Evolutionary conservation across 1,140 invertebrate species (phyloP), one percentile per base, ranked within the genome.

Genomic region (Cydia pomonella): DNA sequence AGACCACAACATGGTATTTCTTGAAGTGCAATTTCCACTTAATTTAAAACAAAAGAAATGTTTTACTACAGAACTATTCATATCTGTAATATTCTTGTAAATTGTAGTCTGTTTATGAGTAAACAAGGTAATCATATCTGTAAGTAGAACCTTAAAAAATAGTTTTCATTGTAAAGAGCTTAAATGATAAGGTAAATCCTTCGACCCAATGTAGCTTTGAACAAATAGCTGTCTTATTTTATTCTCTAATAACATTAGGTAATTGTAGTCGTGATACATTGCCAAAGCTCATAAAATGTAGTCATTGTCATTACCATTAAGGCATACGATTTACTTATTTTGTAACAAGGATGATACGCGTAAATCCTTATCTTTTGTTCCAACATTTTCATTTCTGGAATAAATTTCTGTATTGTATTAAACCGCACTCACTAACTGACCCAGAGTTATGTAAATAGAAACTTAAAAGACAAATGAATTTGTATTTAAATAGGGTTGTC

Each of bases 21-120:
- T 59, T 59, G 53, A 59, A 23, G 18, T 59, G 21, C 53, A 59
- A 23, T n/a, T 59, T 59, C 6, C 18, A 59, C 53, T 59, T 59
- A 59, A 59, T 59, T 59, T 59, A 23, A 6, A 59, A 59, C 50
- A 53, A 18, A 53, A 21, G n/a, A 59, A 18, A 7, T 18, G n/a
- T 53, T 50, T n/a, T 50, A 1, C 47, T 50, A 7, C 5, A 47
- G 1, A 47, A 6, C 13, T 47, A 13, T 53, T 2, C 7, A 18
- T 50, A 9, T 53, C 50, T 53, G 50, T 53, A 53, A 53, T 53
- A 53, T 53, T 53, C 16, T 53, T 53, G n/a, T 18, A 18, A 16
- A 50, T 50, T 50, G 16, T 53, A 18, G n/a, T 13, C 10, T 21
- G 6, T 53, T 7, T 53, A 18, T 18, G 7, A 16, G 7, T 18